phyloP scores from a whole-genome alignment of 2,888 invertebrate genomes.

The Amphipoea oculea region DNA sequence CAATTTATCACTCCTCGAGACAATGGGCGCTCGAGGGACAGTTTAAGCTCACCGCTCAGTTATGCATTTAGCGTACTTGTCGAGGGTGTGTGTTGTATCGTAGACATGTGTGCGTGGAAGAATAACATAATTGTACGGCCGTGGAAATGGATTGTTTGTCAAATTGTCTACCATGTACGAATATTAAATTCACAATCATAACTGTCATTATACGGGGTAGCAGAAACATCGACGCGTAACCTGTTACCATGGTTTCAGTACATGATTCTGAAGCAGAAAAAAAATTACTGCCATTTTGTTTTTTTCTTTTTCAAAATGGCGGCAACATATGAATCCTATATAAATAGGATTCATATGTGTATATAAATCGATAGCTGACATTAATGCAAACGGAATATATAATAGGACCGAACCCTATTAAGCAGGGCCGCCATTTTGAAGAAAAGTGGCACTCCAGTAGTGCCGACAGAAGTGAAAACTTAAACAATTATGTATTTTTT shows the following conservation, averaged over 20 bases:
- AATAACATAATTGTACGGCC: not conserved
- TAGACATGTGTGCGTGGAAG: not conserved
- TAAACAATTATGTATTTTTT: no score
- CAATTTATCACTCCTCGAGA: constrained; percentile 64
- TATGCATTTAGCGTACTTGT: constrained; percentile 59
- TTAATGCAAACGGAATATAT: not conserved
- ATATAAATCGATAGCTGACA: not conserved
- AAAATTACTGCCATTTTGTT: no score
- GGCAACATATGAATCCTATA: not conserved
- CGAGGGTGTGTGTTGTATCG: constrained; percentile 15
- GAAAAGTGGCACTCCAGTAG: no score
- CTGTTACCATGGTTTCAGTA: no score
- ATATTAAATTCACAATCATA: not conserved
- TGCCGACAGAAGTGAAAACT: no score
- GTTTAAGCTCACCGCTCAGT: constrained; percentile 60
- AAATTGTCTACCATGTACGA: not conserved
- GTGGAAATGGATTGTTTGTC: not conserved
- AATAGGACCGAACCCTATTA: not conserved
- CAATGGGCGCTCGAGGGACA: constrained; percentile 67
- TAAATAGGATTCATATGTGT: no score
- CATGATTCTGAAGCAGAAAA: no score
- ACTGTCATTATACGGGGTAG: no score
- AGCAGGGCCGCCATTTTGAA: not conserved
- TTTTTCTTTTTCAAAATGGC: no score
- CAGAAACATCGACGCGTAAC: no score